phyloP scores from a whole-genome alignment of 1,140 invertebrate genomes.

The Prorops nasuta region DNA sequence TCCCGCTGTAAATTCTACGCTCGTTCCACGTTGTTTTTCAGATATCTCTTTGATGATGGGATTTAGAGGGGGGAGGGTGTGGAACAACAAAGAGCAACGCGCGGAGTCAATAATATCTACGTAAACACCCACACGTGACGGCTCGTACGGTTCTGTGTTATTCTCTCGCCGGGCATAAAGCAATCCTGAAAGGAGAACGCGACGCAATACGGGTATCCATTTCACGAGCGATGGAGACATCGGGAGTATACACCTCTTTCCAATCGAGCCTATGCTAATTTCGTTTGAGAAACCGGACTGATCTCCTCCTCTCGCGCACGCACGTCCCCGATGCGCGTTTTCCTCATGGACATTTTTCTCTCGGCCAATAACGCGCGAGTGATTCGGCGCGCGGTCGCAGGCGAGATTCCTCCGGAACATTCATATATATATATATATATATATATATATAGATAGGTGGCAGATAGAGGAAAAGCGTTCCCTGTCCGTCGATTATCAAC shows the following conservation, averaged over 20 bases:
- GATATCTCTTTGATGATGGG: too few species aligned
- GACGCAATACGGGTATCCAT: constrained; percentile 44
- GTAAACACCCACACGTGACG: constrained; percentile 42
- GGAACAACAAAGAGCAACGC: constrained; percentile 15
- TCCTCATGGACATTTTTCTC: too few species aligned
- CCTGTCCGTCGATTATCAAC: too few species aligned
- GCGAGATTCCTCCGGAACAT: too few species aligned
- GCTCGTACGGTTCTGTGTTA: too few species aligned
- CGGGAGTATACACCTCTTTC: constrained; percentile 36
- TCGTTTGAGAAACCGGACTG: constrained; percentile 15
- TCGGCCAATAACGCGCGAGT: too few species aligned
- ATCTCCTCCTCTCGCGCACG: constrained; percentile 9
- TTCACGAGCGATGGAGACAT: constrained; percentile 53
- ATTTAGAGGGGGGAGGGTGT: not conserved
- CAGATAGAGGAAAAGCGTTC: too few species aligned
- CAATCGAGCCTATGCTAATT: constrained; percentile 45
- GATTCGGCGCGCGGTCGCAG: too few species aligned
- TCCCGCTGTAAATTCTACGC: too few species aligned
- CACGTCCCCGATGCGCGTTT: constrained; percentile 3
- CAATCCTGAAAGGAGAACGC: constrained; percentile 48
- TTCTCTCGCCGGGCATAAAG: constrained; percentile 45
- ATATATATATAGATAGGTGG: too few species aligned
- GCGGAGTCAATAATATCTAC: constrained; percentile 41
- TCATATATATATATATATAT: too few species aligned
- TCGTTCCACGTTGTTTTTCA: too few species aligned